Evolutionary conservation across 92 coral and sea anemone genomes (phyloP).

Genomic region (Zoanthus sociatus): DNA sequence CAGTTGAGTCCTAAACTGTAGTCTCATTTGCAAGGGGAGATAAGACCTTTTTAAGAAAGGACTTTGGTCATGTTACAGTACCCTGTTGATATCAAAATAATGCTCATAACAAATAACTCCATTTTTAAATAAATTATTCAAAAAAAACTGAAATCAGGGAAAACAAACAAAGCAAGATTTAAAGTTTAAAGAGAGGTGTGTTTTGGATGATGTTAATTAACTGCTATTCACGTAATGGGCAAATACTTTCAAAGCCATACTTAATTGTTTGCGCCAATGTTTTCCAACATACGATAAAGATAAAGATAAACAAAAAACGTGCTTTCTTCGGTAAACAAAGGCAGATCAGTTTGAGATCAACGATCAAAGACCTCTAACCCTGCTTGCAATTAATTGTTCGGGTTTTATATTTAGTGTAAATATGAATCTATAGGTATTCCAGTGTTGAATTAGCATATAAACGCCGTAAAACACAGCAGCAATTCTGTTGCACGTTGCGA

Average conservation of each 20-base stretch:
- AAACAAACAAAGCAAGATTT: conserved; percentile 1
- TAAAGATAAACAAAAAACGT: conserved; percentile 52
- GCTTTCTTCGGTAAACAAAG: conserved; percentile 48
- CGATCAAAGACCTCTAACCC: conserved; percentile 54
- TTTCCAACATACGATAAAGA: conserved; percentile 64
- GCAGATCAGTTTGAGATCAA: conserved; percentile 29
- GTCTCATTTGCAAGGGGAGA: not conserved
- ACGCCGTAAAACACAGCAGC: not conserved
- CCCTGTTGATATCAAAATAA: not conserved
- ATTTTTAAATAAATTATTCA: conserved; percentile 22
- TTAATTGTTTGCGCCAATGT: conserved; percentile 72
- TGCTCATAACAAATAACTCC: not conserved
- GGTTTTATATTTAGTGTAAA: conserved; percentile 24
- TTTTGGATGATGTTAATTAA: conserved; percentile 21
- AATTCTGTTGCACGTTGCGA: conserved; percentile 34
- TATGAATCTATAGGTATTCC: not conserved
- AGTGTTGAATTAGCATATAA: conserved; percentile 34
- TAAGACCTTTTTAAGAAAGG: not conserved
- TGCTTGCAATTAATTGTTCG: conserved; percentile 59
- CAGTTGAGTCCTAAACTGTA: no score
- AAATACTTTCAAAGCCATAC: conserved; percentile 34
- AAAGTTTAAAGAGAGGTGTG: conserved; percentile 33
- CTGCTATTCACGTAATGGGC: not conserved
- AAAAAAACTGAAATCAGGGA: not conserved
- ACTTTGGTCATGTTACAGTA: not conserved